Evolutionary conservation across 2,888 invertebrate genomes (phyloP).

Genomic region (Osedax frankpressi): DNA sequence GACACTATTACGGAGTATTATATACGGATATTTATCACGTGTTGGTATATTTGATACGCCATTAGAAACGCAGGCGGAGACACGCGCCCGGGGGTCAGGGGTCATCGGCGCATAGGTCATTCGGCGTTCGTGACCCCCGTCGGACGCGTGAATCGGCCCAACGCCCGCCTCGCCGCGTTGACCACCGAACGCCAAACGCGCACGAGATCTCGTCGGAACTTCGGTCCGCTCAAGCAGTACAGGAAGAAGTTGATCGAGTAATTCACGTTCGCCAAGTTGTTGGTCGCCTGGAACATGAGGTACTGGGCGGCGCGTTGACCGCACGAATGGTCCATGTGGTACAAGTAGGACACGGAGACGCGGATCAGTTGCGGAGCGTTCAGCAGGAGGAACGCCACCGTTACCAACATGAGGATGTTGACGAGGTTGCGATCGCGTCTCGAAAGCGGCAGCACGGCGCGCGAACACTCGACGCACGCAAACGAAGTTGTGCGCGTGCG

Average conservation of each 20-base stretch:
- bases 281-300: neutral
- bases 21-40: too few species aligned
- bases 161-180: neutral
- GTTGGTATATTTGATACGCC: too few species aligned
- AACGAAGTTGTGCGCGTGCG: neutral
- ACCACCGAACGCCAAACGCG: neutral
- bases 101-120: too few species aligned
- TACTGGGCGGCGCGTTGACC: neutral
- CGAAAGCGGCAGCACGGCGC: neutral
- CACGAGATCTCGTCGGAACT: neutral
- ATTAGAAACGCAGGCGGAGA: too few species aligned
- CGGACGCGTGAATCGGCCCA: neutral
- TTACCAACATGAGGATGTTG: neutral
- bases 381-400: neutral
- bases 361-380: neutral
- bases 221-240: neutral
- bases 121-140: too few species aligned
- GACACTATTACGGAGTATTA: too few species aligned
- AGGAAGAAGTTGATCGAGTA: neutral
- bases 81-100: too few species aligned
- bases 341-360: neutral
- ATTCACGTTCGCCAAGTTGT: neutral
- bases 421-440: neutral
- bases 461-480: neutral
- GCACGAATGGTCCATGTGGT: neutral